These are phyloP conservation scores for Pemphigus obesinymphae DNA, from an alignment of 1,140 invertebrate genomes.

Conservation along the genomic window DNA sequence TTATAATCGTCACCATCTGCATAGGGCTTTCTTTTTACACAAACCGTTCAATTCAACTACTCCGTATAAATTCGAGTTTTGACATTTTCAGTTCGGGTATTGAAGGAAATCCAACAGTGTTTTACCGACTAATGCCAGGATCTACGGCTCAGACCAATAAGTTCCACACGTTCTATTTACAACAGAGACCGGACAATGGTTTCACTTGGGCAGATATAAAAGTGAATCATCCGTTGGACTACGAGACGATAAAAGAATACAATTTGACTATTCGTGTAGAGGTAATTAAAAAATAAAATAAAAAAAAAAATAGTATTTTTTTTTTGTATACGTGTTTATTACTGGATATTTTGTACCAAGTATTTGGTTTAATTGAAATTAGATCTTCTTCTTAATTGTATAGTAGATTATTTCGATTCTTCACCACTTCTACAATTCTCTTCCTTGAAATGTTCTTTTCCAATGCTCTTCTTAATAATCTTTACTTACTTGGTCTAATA, in stretches of 20 bases:
- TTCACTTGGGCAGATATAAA: constrained; percentile 92
- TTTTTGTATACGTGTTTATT: no score
- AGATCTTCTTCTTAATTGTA: no score
- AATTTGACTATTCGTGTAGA: constrained; percentile 92
- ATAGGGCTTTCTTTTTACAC: background rate
- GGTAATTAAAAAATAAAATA: constrained; percentile 55
- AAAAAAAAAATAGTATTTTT: no score
- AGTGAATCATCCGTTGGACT: constrained; percentile 92
- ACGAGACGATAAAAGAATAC: constrained; percentile 91
- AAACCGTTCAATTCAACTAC: background rate
- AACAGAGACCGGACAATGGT: constrained; percentile 83
- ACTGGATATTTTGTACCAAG: no score
- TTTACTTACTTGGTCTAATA: no score
- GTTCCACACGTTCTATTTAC: constrained; percentile 89
- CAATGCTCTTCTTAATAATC: no score
- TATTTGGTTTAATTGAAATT: no score
- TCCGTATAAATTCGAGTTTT: background rate
- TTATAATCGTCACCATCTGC: background rate
- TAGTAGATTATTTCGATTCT: no score
- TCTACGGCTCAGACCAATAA: constrained; percentile 94
- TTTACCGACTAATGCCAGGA: constrained; percentile 89
- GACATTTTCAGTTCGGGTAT: constrained; percentile 75
- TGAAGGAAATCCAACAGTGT: constrained; percentile 90
- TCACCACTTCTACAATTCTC: no score
- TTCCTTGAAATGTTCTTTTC: no score